These are phyloP conservation scores for Rissa tridactyla DNA, from an alignment of 2,113 vertebrate species.

Conservation along the genomic window DNA sequence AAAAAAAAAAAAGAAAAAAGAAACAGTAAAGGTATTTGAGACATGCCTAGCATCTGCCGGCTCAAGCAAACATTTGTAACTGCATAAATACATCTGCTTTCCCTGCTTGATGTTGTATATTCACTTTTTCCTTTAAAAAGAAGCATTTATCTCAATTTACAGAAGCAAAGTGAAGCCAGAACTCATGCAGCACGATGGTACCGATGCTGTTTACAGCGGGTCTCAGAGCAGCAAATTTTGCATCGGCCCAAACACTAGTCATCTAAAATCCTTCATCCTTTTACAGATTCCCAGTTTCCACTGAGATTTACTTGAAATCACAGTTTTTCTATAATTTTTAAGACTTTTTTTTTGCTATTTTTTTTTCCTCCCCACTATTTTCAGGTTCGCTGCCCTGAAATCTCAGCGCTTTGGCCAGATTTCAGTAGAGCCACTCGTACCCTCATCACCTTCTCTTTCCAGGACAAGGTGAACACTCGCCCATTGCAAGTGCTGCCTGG, in stretches of 20 bases:
- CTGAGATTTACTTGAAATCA: not conserved
- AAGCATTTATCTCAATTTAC: not conserved
- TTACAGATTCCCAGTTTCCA: not conserved
- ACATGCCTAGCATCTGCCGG: not conserved
- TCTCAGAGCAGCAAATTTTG: not conserved
- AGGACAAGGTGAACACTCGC: not conserved
- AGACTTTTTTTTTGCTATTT: not conserved
- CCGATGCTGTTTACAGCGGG: accelerated
- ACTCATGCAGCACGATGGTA: accelerated
- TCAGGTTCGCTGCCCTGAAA: not conserved
- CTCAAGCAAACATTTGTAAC: not conserved
- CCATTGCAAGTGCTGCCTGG: not conserved
- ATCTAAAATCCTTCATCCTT: not conserved
- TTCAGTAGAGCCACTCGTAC: not conserved
- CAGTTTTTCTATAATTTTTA: not conserved
- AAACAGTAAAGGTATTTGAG: slow-evolving; percentile 19
- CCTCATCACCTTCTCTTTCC: not conserved
- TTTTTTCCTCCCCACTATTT: not conserved
- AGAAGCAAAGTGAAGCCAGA: not conserved
- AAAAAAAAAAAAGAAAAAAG: not conserved
- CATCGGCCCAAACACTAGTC: not conserved
- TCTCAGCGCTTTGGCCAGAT: not conserved
- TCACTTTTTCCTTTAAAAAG: not conserved
- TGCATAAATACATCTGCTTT: not conserved
- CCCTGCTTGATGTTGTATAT: not conserved